Percentiles rank a stretch among this genome's conserved stretches.
phyloP scores from a whole-genome alignment of 2,888 invertebrate genomes.

The Andrena haemorrhoa region DNA sequence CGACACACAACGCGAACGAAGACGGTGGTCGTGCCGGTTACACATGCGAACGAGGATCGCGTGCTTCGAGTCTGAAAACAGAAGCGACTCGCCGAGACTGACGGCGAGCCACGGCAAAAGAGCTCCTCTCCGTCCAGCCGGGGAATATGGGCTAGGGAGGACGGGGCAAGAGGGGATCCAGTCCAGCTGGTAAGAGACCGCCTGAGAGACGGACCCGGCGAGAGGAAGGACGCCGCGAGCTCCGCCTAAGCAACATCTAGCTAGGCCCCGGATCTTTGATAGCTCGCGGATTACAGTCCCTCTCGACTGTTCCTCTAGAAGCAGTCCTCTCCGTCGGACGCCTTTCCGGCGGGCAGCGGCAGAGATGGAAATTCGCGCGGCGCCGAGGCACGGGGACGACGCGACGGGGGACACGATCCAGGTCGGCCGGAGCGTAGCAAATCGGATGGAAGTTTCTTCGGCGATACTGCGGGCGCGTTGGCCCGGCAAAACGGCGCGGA shows the following conservation, averaged over 20 bases:
- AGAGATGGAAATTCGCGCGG: conserved; percentile 65
- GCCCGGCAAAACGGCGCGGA: conserved; percentile 77
- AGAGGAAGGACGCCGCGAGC: conserved; percentile 72
- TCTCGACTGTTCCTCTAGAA: no score
- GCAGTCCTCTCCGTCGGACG: conserved; percentile 56
- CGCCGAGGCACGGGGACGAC: conserved; percentile 10
- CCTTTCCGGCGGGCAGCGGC: conserved; percentile 66
- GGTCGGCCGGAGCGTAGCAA: conserved; percentile 64
- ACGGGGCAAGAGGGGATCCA: conserved; percentile 59
- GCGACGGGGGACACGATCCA: conserved; percentile 33
- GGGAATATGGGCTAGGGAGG: conserved; percentile 47
- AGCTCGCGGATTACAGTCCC: neutral
- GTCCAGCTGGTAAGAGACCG: conserved; percentile 50
- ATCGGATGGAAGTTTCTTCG: conserved; percentile 69
- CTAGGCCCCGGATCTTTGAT: conserved; percentile 64
- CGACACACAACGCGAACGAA: conserved; percentile 45
- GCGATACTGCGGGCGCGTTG: conserved; percentile 75
- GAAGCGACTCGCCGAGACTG: conserved; percentile 80
- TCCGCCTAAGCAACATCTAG: conserved; percentile 81
- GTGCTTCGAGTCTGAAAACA: conserved; percentile 80
- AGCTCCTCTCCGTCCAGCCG: conserved; percentile 46
- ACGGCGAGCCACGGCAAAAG: conserved; percentile 71
- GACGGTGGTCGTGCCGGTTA: conserved; percentile 65
- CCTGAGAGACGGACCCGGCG: conserved; percentile 25
- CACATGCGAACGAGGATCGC: conserved; percentile 77